phyloP scores from a whole-genome alignment of 2,888 invertebrate genomes.

The Acleris sparsana region DNA sequence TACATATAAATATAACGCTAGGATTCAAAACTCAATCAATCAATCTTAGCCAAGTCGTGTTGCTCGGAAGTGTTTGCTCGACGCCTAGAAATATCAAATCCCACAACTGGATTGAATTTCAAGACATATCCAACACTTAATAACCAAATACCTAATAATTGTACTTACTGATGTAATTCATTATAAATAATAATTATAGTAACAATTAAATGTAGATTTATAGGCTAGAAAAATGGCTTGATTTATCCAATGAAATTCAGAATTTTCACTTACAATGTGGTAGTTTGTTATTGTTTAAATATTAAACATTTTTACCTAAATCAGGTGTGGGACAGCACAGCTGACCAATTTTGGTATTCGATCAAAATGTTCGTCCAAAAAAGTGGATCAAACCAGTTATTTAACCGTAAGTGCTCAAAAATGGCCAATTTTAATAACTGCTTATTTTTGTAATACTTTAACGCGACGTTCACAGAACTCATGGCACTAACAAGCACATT shows the following conservation, averaged over 20 bases:
- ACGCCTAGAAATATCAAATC: too few species aligned
- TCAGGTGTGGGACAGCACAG: too few species aligned
- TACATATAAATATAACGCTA: not conserved
- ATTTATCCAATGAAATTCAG: slow-evolving; percentile 1
- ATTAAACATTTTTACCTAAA: not conserved
- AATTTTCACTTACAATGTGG: not conserved
- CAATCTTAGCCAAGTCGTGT: too few species aligned
- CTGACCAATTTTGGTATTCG: too few species aligned
- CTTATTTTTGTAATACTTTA: not conserved
- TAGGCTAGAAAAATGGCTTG: slow-evolving; percentile 31
- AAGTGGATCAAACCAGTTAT: too few species aligned
- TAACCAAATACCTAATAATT: not conserved
- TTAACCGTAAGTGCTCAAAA: too few species aligned
- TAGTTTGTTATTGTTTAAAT: not conserved
- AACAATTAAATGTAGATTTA: slow-evolving; percentile 13
- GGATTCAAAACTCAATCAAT: slow-evolving; percentile 8
- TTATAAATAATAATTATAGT: slow-evolving; percentile 27
- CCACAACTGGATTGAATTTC: slow-evolving; percentile 3
- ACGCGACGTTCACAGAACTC: slow-evolving; percentile 3
- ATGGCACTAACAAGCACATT: slow-evolving; percentile 10
- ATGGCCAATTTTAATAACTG: too few species aligned
- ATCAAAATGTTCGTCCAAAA: too few species aligned
- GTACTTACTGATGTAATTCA: slow-evolving; percentile 2
- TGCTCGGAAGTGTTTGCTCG: not conserved
- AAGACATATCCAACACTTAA: slow-evolving; percentile 9